Base-by-base conservation (phyloP, 2,888 invertebrate species). In the Hedychridium roseum region DNA sequence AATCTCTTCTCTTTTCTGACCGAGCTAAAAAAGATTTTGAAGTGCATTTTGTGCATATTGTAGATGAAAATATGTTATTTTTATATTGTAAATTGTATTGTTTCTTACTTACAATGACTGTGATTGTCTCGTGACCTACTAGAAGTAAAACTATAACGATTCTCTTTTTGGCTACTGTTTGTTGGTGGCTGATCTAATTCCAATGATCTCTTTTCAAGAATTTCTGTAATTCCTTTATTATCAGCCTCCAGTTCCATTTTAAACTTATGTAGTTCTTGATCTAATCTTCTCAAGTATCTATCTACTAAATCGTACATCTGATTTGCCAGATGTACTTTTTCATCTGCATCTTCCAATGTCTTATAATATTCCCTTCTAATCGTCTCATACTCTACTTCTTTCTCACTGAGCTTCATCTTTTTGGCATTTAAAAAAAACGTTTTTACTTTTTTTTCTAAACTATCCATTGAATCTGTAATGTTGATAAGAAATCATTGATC, bases 221-320 rank as follows among this genome's bases (percentile, higher is more conserved):
- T 84, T 81, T 97, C 97, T 0, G 98, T 98, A 43, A 97, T 96
- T 2, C 98, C 98, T 67, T 97, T 94, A 82, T 97, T 95, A 79
- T 99, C 99, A 1, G 98, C 98, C 80, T 99, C 99, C 50, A 99
- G 80, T 81, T 99, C 99, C 85, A 97, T 94, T 81, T 98, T 98
- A 80, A 99, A 99, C 79, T 99, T 98, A 65, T 94, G 91, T 40
- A 97, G 81, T 78, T 99, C 99, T 79, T 85, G 84, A 82, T 91
- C 94, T 42, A 99, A 82, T 77, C 93, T 86, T 50, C 95, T 83
- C 68, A 95, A 83, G 81, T 97, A 97, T 73, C 95, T 86, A 73
- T 96, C 94, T 43, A 97, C 95, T 68, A 97, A 82, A 72, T 97
- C 97, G 78, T 94, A 92, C 86, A 97, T 92, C 79, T 94, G 92